Base-by-base conservation (phyloP, 2,888 invertebrate genomes). In the Schizotus pectinicornis region DNA sequence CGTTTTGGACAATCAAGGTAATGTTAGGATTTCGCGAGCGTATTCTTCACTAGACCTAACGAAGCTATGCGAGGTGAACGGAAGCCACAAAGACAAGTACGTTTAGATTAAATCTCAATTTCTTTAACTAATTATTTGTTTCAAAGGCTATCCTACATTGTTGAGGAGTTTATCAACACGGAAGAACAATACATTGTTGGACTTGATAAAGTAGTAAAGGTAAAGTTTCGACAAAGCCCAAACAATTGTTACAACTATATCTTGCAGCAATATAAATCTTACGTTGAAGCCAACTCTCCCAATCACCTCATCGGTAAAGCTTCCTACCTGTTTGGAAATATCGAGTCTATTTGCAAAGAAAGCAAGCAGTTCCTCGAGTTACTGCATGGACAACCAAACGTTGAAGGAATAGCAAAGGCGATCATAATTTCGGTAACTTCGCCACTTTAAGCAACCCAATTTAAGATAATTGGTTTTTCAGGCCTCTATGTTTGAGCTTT, bases 101-200 rank as follows among this genome's bases (percentile, higher is more conserved):
- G 37, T 34, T 13, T 13, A 11, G 14, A 22, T 22, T 30, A 39
- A 30, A 42, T 30, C 7, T 13, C 11, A 22, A 22, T 22, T 22
- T 3, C 5, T 22, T 3, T 5, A 22, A 22, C 22, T 22, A 3
- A 22, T 22, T 22, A 22, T 22, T 22, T 49, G 7, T 30, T 32
- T 70, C 70, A 53, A 49, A 78, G 77, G 45, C 61, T 73, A 35
- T 68, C 72, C 8, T 74, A 71, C 46, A 74, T 78, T 22, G 67
- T 77, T 3, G 72, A 76, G 12, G 78, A 79, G 65, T 63, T 79
- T 8, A 63, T 72, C 51, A 64, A 69, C n/a, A 78, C 77, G 8
- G 78, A 79, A 64, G 67, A 65, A 36, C 70, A 72, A 33, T 79
- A 78, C 50, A 71, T 78, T 1, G 54, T 63, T 1, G 73, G 74